Evolutionary conservation across 1,140 invertebrate genomes (phyloP).

Genomic region (Tribolium castaneum): DNA sequence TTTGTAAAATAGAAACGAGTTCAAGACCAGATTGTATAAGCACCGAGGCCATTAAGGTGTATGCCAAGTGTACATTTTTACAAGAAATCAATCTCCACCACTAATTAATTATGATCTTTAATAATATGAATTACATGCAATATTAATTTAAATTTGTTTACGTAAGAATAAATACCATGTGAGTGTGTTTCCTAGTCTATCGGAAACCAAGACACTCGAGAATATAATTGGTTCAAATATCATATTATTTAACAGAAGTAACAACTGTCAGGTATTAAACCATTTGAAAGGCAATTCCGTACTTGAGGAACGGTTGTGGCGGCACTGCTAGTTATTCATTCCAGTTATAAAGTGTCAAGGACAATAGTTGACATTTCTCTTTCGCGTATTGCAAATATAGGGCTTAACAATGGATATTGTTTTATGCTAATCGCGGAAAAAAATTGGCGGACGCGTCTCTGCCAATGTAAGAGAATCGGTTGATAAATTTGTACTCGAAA

Average conservation of each 20-base stretch:
- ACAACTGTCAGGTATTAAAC: constrained; percentile 31
- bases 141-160: constrained; percentile 14
- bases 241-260: constrained; percentile 38
- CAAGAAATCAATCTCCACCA: not conserved
- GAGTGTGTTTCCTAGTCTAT: constrained; percentile 14
- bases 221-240: constrained; percentile 33
- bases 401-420: constrained; percentile 31
- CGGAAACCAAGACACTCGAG: not conserved
- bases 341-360: constrained; percentile 48
- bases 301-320: constrained; percentile 38
- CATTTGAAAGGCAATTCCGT: constrained; percentile 42
- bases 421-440: constrained; percentile 4
- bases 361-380: constrained; percentile 46
- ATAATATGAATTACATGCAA: constrained; percentile 16
- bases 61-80: constrained; percentile 22
- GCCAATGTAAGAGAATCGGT: not conserved
- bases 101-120: constrained; percentile 23
- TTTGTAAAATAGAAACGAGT: not conserved
- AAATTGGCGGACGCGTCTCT: not conserved
- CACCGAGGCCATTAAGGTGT: constrained; percentile 9
- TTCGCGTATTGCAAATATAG: constrained; percentile 25
- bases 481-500: constrained; percentile 4
- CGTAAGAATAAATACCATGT: constrained; percentile 9
- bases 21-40: constrained; percentile 2
- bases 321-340: constrained; percentile 40